Percentiles rank a stretch among this genome's conserved stretches.
phyloP scores from a whole-genome alignment of 2,113 vertebrate species.

The Cariama cristata region DNA sequence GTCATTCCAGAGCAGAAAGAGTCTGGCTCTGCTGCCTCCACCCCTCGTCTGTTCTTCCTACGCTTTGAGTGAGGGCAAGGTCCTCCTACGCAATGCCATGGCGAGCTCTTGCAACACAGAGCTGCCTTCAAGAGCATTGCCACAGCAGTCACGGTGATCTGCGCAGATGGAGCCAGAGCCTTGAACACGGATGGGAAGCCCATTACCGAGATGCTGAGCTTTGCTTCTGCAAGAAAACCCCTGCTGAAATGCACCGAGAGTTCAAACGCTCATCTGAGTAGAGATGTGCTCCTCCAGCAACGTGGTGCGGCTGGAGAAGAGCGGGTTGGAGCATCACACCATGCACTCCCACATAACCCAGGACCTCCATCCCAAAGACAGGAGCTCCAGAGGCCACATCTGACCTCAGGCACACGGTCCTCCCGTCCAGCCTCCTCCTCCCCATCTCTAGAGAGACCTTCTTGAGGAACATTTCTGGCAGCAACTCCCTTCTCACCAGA shows the following conservation, averaged over 20 bases:
- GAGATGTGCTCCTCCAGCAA: background rate
- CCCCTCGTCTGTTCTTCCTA: background rate
- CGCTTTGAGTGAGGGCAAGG: background rate
- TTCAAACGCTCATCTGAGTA: background rate
- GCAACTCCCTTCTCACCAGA: background rate
- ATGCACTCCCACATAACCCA: accelerated
- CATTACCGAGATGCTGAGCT: accelerated
- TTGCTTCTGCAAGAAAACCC: background rate
- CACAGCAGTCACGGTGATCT: accelerated
- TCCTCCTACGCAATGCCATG: background rate
- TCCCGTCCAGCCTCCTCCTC: background rate
- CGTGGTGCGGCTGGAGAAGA: accelerated
- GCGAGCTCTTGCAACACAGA: background rate
- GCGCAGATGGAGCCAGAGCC: background rate
- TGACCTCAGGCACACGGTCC: background rate
- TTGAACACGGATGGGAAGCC: background rate
- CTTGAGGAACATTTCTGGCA: background rate
- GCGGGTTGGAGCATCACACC: accelerated
- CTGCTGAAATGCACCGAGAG: background rate
- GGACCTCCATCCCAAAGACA: background rate
- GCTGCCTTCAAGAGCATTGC: background rate
- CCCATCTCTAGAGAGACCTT: background rate
- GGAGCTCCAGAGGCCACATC: background rate
- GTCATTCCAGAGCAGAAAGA: background rate
- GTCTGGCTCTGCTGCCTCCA: background rate